A percentile compares a stretch with the other conserved stretches of the same genome.
Evolutionary conservation across 2,113 vertebrate species (phyloP).

Genomic region (Menura novaehollandiae): DNA sequence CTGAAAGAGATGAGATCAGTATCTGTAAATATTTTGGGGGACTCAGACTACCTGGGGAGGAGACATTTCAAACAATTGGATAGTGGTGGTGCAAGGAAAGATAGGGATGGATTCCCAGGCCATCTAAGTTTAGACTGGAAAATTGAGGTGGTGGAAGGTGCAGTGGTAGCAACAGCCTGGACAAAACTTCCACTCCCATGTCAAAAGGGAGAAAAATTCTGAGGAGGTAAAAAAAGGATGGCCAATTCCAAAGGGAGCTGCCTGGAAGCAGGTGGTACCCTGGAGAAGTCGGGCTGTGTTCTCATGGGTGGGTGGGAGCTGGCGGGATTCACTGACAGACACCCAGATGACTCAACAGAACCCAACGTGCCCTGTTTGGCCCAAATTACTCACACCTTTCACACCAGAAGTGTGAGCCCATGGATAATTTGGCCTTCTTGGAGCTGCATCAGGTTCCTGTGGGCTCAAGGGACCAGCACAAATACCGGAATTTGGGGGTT

Average conservation of each 20-base stretch:
- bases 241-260: not conserved
- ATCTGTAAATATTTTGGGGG: not conserved
- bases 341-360: not conserved
- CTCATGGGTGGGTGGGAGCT: not conserved
- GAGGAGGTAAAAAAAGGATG: not conserved
- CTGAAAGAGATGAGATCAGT: not conserved
- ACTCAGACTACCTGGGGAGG: not conserved
- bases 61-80: not conserved
- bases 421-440: not conserved
- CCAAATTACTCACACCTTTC: not conserved
- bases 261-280: not conserved
- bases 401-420: not conserved
- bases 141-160: not conserved
- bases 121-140: not conserved
- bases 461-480: not conserved
- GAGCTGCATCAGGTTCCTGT: not conserved
- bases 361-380: not conserved
- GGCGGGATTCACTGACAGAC: not conserved
- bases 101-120: not conserved
- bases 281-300: not conserved
- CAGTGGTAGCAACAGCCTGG: not conserved
- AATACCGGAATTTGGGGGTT: not conserved
- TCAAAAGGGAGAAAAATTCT: not conserved
- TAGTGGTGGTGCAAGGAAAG: not conserved
- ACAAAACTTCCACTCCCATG: not conserved